phyloP scores from a whole-genome alignment of 2,113 vertebrate genomes.

The Amphilophus citrinellus region DNA sequence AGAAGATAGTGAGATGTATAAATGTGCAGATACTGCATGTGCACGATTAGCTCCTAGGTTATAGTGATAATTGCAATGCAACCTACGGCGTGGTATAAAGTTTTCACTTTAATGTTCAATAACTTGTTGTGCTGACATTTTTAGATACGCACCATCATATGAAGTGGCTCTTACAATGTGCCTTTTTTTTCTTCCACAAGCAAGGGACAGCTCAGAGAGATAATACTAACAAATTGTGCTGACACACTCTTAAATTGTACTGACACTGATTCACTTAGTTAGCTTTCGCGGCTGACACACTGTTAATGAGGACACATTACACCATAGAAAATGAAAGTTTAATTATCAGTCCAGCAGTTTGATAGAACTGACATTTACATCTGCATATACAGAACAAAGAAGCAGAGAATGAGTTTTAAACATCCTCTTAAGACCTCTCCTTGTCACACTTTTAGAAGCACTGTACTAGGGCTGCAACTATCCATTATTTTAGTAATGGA shows the following conservation, averaged over 20 bases:
- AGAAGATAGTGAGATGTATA: conserved; percentile 17
- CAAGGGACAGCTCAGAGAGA: neutral
- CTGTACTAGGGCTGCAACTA: neutral
- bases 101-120: conserved; percentile 16
- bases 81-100: conserved; percentile 9
- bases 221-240: conserved; percentile 3
- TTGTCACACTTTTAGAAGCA: neutral
- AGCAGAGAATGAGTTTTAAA: neutral
- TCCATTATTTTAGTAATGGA: too few relatives aligned
- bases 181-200: neutral
- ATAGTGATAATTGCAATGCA: neutral
- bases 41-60: conserved; percentile 32
- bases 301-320: conserved; percentile 29
- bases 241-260: neutral
- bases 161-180: neutral
- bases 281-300: neutral
- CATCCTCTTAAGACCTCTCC: neutral
- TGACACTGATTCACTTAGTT: conserved; percentile 17
- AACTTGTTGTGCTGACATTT: neutral
- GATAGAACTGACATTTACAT: conserved; percentile 10
- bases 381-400: neutral
- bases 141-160: neutral
- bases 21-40: neutral
- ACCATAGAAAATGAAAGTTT: conserved; percentile 17
- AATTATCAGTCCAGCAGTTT: conserved; percentile 5